These are phyloP conservation scores for Drosophila ambigua DNA, from an alignment of 1,140 invertebrate species.

Conservation along the genomic window DNA sequence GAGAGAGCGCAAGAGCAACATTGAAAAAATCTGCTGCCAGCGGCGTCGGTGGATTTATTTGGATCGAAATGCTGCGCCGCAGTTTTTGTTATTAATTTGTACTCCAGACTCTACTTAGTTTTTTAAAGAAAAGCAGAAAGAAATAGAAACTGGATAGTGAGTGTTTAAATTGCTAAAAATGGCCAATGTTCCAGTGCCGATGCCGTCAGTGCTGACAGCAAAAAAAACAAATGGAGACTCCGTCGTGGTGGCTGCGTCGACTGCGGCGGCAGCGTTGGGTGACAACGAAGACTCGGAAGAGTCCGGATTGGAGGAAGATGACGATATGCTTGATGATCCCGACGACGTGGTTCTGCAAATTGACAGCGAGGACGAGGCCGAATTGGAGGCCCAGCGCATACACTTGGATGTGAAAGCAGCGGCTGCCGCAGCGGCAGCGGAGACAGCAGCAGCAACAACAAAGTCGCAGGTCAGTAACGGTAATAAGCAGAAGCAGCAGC, in stretches of 20 bases:
- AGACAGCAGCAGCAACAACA: slow-evolving; percentile 15
- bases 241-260: slow-evolving; percentile 27
- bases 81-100: slow-evolving; percentile 48
- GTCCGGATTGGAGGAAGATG: slow-evolving; percentile 64
- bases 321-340: slow-evolving; percentile 54
- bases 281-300: slow-evolving; percentile 69
- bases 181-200: slow-evolving; percentile 62
- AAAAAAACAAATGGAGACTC: slow-evolving; percentile 56
- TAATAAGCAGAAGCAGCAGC: slow-evolving; percentile 31
- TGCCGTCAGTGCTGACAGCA: slow-evolving; percentile 50
- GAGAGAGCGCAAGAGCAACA: slow-evolving; percentile 34
- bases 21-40: slow-evolving; percentile 38
- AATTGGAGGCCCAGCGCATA: slow-evolving; percentile 78
- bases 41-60: slow-evolving; percentile 82
- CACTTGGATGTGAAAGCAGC: slow-evolving; percentile 50
- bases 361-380: slow-evolving; percentile 80
- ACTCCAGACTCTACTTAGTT: slow-evolving; percentile 33
- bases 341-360: slow-evolving; percentile 70
- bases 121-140: slow-evolving; percentile 41
- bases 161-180: slow-evolving; percentile 57
- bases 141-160: slow-evolving; percentile 1
- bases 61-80: slow-evolving; percentile 58
- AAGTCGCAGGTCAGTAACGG: slow-evolving; percentile 79
- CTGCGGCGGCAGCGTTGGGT: slow-evolving; percentile 54
- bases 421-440: slow-evolving; percentile 22